These are phyloP conservation scores for Adelphocoris suturalis DNA, from an alignment of 2,888 invertebrate genomes.

Conservation along the genomic window DNA sequence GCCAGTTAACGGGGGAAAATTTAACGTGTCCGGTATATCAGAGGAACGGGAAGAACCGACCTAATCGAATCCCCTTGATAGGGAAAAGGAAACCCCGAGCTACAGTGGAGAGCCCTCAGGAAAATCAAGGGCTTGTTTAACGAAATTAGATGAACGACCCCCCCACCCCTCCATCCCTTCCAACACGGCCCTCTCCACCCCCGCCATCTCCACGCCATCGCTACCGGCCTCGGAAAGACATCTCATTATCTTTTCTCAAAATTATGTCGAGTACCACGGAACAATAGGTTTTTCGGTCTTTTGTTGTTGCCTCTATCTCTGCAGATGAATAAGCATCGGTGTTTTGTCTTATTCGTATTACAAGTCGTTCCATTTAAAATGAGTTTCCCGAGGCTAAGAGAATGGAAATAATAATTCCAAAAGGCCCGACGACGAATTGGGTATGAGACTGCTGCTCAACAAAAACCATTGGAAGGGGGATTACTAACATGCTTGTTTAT, in stretches of 20 bases:
- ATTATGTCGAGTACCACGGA: slow-evolving; percentile 1
- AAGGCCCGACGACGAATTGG: background rate
- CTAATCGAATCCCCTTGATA: slow-evolving; percentile 63
- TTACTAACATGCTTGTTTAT: too few species aligned
- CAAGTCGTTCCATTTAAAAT: background rate
- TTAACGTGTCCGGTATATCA: slow-evolving; percentile 31
- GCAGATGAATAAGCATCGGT: slow-evolving; percentile 23
- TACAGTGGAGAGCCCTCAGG: background rate
- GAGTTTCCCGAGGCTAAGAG: background rate
- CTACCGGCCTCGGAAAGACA: background rate
- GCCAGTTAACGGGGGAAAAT: slow-evolving; percentile 1
- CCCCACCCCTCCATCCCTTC: background rate
- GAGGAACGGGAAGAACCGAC: slow-evolving; percentile 12
- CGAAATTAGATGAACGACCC: slow-evolving; percentile 64
- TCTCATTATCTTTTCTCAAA: slow-evolving; percentile 24
- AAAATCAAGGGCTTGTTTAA: slow-evolving; percentile 57
- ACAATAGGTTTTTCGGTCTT: background rate
- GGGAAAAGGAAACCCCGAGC: slow-evolving; percentile 46
- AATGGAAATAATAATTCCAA: background rate
- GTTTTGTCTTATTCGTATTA: slow-evolving; percentile 9
- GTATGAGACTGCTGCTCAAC: background rate
- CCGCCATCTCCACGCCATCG: background rate
- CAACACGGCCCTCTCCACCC: background rate
- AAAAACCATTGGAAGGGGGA: background rate
- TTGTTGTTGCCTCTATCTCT: slow-evolving; percentile 17